Evolutionary conservation across 2,113 vertebrate species (phyloP), one percentile per base, ranked within the genome.

Genomic region (Scolopax mira): DNA sequence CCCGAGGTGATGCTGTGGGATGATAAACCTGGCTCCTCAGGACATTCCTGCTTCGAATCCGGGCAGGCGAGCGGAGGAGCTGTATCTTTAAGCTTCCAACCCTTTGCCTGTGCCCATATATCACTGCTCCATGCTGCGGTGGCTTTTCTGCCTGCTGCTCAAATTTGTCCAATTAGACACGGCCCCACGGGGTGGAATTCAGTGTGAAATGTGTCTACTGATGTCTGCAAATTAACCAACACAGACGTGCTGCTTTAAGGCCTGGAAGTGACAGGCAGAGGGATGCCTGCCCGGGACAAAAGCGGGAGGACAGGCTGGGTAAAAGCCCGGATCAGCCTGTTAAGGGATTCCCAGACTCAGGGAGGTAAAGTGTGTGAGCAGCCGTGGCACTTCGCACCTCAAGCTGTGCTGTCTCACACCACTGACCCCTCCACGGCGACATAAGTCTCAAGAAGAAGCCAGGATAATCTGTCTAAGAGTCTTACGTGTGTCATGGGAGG

Each of bases 101-200:
- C 86, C 85, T 93, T 54, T 85, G 92, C 85, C 96, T 17, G 88
- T 96, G 97, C 89, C 97, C 97, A 98, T 99, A 98, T 98, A 99
- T 99, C 98, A 99, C 96, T 69, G 96, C 93, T 98, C 98, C 80
- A 96, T 93, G 98, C 98, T 94, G 98, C 78, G 97, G 80, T 88
- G 97, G 83, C 98, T 98, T 97, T 97, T 97, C 97, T 98, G 98
- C 99, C 99, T 97, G 99, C 99, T 99, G 99, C 98, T 99, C 98
- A 98, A 99, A 99, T 99, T 99, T 99, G 99, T 99, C 98, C 99
- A 99, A 99, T 99, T 99, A 99, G 99, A 98, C 98, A 99, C 97
- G 97, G 99, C 97, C 98, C 98, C 98, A 97, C 97, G 30, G 98
- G 98, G 98, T 97, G 98, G 97, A 98, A 99, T 98, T 96, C 97